phyloP scores from a whole-genome alignment of 2,113 vertebrate genomes.

The Plecotus auritus region DNA sequence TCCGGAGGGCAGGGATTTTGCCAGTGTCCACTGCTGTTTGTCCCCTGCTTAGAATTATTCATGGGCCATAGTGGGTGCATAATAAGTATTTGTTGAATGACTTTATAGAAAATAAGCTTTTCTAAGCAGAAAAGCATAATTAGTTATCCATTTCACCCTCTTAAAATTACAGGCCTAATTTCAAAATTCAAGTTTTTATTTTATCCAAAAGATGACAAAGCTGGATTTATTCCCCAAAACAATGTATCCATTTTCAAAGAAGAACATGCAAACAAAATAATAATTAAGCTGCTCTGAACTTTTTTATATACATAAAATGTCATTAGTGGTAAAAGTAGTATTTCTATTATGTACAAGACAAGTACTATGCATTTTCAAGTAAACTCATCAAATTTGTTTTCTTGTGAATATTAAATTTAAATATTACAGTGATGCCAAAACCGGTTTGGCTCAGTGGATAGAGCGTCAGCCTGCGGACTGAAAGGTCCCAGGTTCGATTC shows the following conservation, averaged over 20 bases:
- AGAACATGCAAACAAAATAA: not conserved
- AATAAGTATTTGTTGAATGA: not conserved
- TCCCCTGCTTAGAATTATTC: not conserved
- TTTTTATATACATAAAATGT: not conserved
- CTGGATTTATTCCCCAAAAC: not conserved
- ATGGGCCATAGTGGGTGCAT: not conserved
- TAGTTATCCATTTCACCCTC: not conserved
- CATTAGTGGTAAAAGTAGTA: not conserved
- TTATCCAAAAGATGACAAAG: not conserved
- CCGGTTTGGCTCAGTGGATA: too few species aligned
- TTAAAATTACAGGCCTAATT: not conserved
- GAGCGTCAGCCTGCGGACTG: too few species aligned
- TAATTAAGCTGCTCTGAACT: not conserved
- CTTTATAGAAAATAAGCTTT: not conserved
- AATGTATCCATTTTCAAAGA: not conserved
- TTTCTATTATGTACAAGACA: not conserved
- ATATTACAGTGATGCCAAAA: not conserved
- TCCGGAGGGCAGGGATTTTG: not conserved
- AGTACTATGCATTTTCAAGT: constrained; percentile 12
- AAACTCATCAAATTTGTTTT: not conserved
- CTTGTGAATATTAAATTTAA: constrained; percentile 7
- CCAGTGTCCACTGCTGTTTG: not conserved
- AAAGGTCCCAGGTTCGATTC: too few species aligned
- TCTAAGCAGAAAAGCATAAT: not conserved
- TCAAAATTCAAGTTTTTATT: not conserved